Conservation (phyloP, 2,113 vertebrate genomes). For the Rissa tridactyla region DNA sequence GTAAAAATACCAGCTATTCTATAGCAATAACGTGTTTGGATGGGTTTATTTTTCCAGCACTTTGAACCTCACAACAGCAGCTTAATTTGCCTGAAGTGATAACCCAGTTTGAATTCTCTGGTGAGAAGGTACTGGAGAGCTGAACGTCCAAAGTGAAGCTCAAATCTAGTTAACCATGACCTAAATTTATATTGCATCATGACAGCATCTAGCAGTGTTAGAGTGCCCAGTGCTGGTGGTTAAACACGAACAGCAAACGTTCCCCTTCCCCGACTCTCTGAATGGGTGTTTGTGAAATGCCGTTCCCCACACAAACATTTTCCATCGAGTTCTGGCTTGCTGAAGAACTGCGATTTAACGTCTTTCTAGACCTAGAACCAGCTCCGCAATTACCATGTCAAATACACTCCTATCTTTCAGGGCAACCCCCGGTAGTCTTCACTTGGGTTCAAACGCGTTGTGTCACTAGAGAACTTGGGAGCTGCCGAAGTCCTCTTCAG, state of each 20-base stretch:
- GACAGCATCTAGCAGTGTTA: not conserved
- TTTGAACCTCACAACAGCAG: not conserved
- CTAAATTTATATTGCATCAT: accelerated
- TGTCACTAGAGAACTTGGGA: slow-evolving; percentile 2
- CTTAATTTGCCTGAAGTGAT: not conserved
- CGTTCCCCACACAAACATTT: not conserved
- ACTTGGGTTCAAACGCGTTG: accelerated
- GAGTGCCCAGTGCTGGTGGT: not conserved
- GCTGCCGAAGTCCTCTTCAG: slow-evolving; percentile 68
- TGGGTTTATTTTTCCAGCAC: not conserved
- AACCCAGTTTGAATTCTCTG: not conserved
- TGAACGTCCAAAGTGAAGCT: not conserved
- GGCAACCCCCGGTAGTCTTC: accelerated
- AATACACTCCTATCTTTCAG: not conserved
- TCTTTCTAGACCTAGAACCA: not conserved
- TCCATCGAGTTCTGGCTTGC: not conserved
- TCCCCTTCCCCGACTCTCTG: not conserved
- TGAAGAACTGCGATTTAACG: not conserved
- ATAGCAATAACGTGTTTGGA: accelerated
- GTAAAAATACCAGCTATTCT: not conserved
- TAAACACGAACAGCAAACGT: accelerated
- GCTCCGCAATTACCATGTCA: accelerated
- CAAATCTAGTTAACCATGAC: accelerated
- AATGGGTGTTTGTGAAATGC: not conserved
- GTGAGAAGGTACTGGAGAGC: not conserved